Base-by-base conservation (phyloP, 2,113 vertebrate species). In the Thinocorus orbignyianus region DNA sequence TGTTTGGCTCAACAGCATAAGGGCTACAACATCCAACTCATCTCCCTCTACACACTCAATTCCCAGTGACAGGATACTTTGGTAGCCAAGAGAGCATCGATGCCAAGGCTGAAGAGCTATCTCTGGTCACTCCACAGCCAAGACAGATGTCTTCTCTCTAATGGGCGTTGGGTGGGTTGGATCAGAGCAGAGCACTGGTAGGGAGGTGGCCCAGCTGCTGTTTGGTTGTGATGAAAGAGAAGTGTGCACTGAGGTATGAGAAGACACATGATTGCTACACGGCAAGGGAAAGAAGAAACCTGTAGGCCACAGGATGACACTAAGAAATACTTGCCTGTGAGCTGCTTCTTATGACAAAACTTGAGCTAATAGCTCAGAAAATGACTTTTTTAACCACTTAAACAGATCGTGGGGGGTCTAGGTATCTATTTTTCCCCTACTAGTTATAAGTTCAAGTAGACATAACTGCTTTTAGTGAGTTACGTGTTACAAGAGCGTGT, bases 381-480 rank as follows among this genome's bases (percentile, higher is more conserved):
- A 86, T 71, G 18, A 74, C 72, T 90, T 49, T 61, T 95, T 87
- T 77, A 96, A 96, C 57, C 42, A 84, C 80, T 97, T 95, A 96
- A 96, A 95, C 84, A 95, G 84, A 48, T 88, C 92, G 65, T 16
- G 68, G 69, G 90, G 77, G 78, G 86, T 91, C 90, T 44, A 15
- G 13, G 77, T 78, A 84, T 92, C 84, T 97, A 70, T 93, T 96
- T 97, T 97, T 69, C 77, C 87, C 96, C 87, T 87, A 88, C 30
- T 73, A 88, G 57, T 95, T 96, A 57, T 70, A 93, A 93, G 72
- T 95, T 97, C 93, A 91, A 88, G 95, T 93, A 96, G 92, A 96
- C 76, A 72, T 81, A 97, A 97, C 95, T 95, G 95, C 90, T 89
- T 95, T 81, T 77, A 85, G 84, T 91, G 68, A 97, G 84, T 94